Percentiles rank a stretch among this genome's conserved stretches.
Evolutionary conservation across 2,888 invertebrate genomes (phyloP).

Genomic region (Punctoribates punctum): DNA sequence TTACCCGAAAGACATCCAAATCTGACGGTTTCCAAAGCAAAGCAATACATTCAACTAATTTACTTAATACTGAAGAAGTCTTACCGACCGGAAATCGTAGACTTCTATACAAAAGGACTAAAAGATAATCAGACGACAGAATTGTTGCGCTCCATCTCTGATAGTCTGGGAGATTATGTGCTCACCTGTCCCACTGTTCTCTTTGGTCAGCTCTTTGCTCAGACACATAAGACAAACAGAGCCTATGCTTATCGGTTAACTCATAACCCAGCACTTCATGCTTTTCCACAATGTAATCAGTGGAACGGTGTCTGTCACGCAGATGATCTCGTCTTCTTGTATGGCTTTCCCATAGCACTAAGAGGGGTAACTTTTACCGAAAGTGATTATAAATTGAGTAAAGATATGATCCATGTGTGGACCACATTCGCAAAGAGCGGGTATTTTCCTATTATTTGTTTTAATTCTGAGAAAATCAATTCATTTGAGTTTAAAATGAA

Average conservation of each 20-base stretch:
- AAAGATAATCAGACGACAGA: neutral
- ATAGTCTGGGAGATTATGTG: conserved; percentile 38
- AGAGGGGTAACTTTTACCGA: conserved; percentile 39
- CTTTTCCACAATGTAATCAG: conserved; percentile 16
- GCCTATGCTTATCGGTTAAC: conserved; percentile 40
- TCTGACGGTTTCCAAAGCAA: neutral
- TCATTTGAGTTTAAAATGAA: neutral
- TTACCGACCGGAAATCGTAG: neutral
- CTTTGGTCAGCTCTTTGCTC: conserved; percentile 28
- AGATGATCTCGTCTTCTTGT: conserved; percentile 35
- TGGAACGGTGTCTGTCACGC: conserved; percentile 43
- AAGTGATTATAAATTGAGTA: conserved; percentile 28
- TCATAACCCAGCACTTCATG: conserved; percentile 27
- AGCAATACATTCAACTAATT: conserved; percentile 33
- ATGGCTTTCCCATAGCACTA: conserved; percentile 38
- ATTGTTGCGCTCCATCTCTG: neutral
- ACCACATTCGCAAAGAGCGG: conserved; percentile 36
- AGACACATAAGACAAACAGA: neutral
- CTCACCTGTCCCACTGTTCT: conserved; percentile 39
- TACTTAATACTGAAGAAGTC: conserved; percentile 22
- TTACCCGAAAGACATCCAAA: neutral
- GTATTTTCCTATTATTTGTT: neutral
- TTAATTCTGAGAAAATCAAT: neutral
- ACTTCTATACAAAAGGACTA: conserved; percentile 35
- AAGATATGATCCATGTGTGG: conserved; percentile 41